Conservation (phyloP, 2,797 vertebrate species). For the Echeneis naucrates region DNA sequence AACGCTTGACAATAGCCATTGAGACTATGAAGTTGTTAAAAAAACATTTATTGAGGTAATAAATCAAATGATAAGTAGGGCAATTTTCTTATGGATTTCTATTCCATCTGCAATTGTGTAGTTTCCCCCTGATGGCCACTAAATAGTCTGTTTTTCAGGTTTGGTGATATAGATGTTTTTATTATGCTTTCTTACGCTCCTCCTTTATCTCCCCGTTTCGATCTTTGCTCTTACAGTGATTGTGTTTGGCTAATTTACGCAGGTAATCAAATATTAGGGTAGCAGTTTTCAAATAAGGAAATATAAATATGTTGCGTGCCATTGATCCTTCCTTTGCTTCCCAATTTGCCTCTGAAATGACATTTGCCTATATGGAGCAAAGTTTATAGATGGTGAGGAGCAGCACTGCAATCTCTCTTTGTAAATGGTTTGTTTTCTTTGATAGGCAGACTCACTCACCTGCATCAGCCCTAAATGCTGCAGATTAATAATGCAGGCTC, state of each 20-base stretch:
- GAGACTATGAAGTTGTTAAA: no score
- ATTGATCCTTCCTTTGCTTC: constrained; percentile 22
- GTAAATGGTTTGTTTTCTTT: constrained; percentile 45
- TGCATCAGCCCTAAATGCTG: constrained; percentile 35
- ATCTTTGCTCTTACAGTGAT: background rate
- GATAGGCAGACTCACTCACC: constrained; percentile 48
- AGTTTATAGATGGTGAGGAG: background rate
- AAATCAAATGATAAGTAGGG: no score
- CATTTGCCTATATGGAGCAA: constrained; percentile 24
- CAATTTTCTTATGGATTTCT: no score
- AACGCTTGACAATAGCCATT: no score
- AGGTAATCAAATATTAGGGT: constrained; percentile 12
- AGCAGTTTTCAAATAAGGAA: constrained; percentile 30
- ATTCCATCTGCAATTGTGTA: no score
- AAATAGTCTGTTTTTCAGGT: no score
- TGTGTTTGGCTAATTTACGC: constrained; percentile 14
- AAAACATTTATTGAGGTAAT: no score
- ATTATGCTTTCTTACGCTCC: background rate
- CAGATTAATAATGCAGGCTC: constrained; percentile 59
- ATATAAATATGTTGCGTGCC: constrained; percentile 8
- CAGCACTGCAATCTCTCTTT: constrained; percentile 16
- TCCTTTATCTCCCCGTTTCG: background rate
- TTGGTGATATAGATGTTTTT: background rate
- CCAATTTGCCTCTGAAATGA: constrained; percentile 51
- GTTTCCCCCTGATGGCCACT: no score